Evolutionary conservation across 1,140 invertebrate genomes (phyloP), one percentile per base, ranked within the genome.

Genomic region (Bradynema listronoti): DNA sequence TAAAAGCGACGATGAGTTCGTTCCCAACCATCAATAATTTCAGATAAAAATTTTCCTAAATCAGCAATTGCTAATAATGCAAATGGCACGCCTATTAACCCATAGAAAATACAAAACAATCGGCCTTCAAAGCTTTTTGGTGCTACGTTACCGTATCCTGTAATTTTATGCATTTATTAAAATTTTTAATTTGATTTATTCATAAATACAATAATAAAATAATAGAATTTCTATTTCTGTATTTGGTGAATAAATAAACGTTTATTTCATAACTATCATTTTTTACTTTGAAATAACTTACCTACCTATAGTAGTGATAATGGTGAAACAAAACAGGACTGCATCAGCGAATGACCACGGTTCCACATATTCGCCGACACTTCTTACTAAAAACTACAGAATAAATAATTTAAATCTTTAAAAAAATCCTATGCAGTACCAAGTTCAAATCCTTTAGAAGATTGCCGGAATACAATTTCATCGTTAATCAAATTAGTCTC

Each of bases 51-150:
- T 55, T 69, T 66, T 1, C 67, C 67, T 34, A 69, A 45, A 61
- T 69, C 67, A 39, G 67, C 67, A 30, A 69, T 69, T 24, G 67
- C 67, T 9, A 69, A 49, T 30, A 69, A 36, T 19, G 67, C 66
- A 27, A 69, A 69, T 11, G 67, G 67, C 22, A 68, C 59, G 14
- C 64, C 65, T 46, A 69, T 62, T 6, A 69, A 42, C 6, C 59
- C 67, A 55, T 69, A 69, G 27, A 72, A 25, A 41, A 69, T 69
- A 39, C 70, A 73, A 55, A 69, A 69, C 11, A 73, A 6, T 25
- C 62, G 67, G 2, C 67, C 67, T 24, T 24, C 50, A 45, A 68
- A 63, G 5, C 52, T 69, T 34, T 66, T 52, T 5, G 70, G 66
- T 32, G 67, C 71, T 11, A 69, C 61, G 41, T 69, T 69, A 11